Percentiles rank a stretch among this genome's conserved stretches.
These are phyloP conservation scores for Fabriciana adippe DNA, from an alignment of 2,888 invertebrate species.

Conservation along the genomic window DNA sequence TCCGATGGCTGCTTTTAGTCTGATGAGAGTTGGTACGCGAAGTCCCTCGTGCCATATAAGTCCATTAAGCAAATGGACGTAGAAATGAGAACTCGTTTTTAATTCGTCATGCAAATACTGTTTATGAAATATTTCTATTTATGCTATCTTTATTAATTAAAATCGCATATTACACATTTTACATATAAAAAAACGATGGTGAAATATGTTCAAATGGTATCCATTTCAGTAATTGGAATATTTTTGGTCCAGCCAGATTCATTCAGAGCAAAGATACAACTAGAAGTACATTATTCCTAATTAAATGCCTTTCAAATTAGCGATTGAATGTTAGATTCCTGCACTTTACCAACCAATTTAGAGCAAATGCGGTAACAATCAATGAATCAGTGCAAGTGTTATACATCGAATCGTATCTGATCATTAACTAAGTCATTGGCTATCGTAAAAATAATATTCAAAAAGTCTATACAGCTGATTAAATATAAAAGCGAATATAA, in stretches of 20 bases:
- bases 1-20: slow-evolving; percentile 66
- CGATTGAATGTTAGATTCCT: not conserved
- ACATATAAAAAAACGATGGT: too few species aligned
- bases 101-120: slow-evolving; percentile 75
- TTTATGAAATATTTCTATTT: slow-evolving; percentile 59
- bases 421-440: not conserved
- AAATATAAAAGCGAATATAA: not conserved
- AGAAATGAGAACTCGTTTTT: slow-evolving; percentile 76
- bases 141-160: slow-evolving; percentile 9
- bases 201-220: not conserved
- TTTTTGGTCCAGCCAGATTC: not conserved
- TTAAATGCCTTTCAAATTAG: not conserved
- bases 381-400: not conserved
- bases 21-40: slow-evolving; percentile 61
- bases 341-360: not conserved
- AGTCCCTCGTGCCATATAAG: slow-evolving; percentile 76
- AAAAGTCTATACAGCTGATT: too few species aligned
- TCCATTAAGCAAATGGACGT: slow-evolving; percentile 79
- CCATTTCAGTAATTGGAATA: not conserved
- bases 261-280: not conserved
- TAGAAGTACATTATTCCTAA: not conserved
- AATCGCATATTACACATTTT: not conserved
- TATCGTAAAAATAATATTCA: too few species aligned
- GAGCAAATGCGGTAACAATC: not conserved
- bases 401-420: not conserved